Conservation (phyloP, 2,797 vertebrate species). For the Anableps anableps region DNA sequence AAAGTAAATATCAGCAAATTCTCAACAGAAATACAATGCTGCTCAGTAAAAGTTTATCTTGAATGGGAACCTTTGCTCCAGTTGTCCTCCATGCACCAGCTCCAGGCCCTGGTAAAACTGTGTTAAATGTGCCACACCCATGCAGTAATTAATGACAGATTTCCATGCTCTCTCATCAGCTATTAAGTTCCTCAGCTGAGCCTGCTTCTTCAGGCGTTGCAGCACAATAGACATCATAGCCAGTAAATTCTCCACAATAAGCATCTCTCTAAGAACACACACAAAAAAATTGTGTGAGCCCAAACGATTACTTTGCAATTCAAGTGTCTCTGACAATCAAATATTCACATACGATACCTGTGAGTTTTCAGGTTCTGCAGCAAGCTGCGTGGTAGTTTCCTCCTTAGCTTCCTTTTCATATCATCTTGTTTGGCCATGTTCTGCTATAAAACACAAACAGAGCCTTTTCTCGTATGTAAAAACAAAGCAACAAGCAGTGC, state of each 20-base stretch:
- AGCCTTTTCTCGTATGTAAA: background rate
- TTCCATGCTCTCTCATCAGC: slow-evolving; percentile 88
- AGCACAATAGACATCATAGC: slow-evolving; percentile 72
- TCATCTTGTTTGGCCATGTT: slow-evolving; percentile 30
- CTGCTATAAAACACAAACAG: slow-evolving; percentile 24
- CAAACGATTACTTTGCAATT: background rate
- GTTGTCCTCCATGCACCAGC: slow-evolving; percentile 54
- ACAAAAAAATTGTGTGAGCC: background rate
- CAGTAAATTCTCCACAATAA: slow-evolving; percentile 70
- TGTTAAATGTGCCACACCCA: slow-evolving; percentile 83
- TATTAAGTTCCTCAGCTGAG: slow-evolving; percentile 75
- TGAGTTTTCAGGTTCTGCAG: slow-evolving; percentile 32
- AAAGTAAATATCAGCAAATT: background rate
- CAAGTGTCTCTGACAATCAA: background rate
- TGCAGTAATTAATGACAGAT: slow-evolving; percentile 85
- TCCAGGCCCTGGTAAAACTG: slow-evolving; percentile 79
- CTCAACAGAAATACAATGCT: background rate
- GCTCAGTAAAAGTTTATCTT: background rate
- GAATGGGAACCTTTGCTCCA: slow-evolving; percentile 79
- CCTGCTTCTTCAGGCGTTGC: slow-evolving; percentile 64
- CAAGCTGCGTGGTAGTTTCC: slow-evolving; percentile 41
- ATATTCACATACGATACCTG: slow-evolving; percentile 40
- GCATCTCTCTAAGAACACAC: slow-evolving; percentile 53
- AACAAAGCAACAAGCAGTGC: background rate
- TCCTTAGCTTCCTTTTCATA: slow-evolving; percentile 39